Base-by-base conservation (phyloP, 2,113 vertebrate species). In the Manacus vitellinus region DNA sequence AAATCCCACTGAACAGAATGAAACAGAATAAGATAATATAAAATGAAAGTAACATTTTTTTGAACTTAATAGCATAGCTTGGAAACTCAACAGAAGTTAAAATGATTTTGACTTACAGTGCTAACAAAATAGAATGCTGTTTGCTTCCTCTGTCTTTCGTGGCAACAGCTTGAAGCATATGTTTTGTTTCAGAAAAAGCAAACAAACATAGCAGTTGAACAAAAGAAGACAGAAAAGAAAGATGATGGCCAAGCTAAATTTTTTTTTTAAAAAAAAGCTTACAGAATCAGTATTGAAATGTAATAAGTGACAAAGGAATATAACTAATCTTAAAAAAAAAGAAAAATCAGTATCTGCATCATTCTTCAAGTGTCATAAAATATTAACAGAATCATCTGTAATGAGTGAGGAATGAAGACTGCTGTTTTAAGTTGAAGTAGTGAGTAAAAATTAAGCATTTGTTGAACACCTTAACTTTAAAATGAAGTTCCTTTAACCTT, bases 391-490 rank as follows among this genome's bases (percentile, higher is more conserved):
- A 80, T 79, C 33, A 68, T 84, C 66, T 91, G n/a, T 81, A 88
- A 80, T 90, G 80, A 84, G 49, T 58, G 54, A 67, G 61, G 47
- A 82, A 95, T 70, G 33, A 90, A 49, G 33, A 54, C 46, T 84
- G 39, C 52, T 92, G 52, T 73, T 96, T 92, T 65, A 92, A 85
- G 86, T 55, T 81, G 63, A 87, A 95, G 37, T 39, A 71, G 43
- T 33, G 66, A 87, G 73, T 82, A 91, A 92, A 96, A 96, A 95
- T 71, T 79, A 93, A 82, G 28, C 31, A n/a, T 86, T 91, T 93
- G 72, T 65, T 20, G 79, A 93, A 46, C 8, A 24, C 27, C 14
- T 87, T 76, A 87, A 87, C 39, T 59, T 63, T 79, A 85, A 89
- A 94, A 94, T 82, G 11, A 88, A 47, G 27, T 55, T 59, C 18